These are phyloP conservation scores for Forficula auricularia DNA, from an alignment of 1,140 invertebrate genomes.

Conservation along the genomic window DNA sequence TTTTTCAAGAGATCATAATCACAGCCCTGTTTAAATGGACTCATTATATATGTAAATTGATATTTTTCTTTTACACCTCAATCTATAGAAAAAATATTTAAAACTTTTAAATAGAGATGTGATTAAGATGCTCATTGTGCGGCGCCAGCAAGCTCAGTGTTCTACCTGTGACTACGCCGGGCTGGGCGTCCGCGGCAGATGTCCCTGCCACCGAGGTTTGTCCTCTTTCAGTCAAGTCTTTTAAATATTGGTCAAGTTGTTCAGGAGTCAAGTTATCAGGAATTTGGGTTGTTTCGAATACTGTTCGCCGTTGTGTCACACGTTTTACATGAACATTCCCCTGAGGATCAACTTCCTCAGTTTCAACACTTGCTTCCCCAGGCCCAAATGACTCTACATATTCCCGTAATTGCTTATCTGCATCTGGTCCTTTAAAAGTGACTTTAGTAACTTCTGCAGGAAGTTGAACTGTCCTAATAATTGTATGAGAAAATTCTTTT, in stretches of 20 bases:
- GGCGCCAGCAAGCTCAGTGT: too few relatives aligned
- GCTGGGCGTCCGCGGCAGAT: too few relatives aligned
- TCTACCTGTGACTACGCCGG: too few relatives aligned
- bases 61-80: too few relatives aligned
- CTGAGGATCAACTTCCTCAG: slow-evolving; percentile 27
- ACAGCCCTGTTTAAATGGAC: too few relatives aligned
- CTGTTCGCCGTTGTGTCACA: slow-evolving; percentile 29
- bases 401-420: slow-evolving; percentile 28
- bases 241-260: slow-evolving; percentile 18
- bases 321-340: slow-evolving; percentile 33
- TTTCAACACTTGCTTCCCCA: slow-evolving; percentile 30
- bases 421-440: slow-evolving; percentile 34
- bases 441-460: slow-evolving; percentile 32
- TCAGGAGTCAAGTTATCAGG: too few relatives aligned
- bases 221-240: slow-evolving; percentile 10
- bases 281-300: slow-evolving; percentile 18
- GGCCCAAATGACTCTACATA: slow-evolving; percentile 32
- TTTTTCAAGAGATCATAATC: too few relatives aligned
- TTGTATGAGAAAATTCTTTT: slow-evolving; percentile 25
- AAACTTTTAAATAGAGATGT: too few relatives aligned
- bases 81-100: too few relatives aligned
- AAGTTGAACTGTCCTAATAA: slow-evolving; percentile 29
- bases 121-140: too few relatives aligned
- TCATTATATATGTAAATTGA: too few relatives aligned
- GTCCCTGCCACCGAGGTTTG: too few relatives aligned